Percentiles rank a stretch among this genome's conserved stretches.
phyloP scores from a whole-genome alignment of 2,113 vertebrate species.

The Recurvirostra avosetta region DNA sequence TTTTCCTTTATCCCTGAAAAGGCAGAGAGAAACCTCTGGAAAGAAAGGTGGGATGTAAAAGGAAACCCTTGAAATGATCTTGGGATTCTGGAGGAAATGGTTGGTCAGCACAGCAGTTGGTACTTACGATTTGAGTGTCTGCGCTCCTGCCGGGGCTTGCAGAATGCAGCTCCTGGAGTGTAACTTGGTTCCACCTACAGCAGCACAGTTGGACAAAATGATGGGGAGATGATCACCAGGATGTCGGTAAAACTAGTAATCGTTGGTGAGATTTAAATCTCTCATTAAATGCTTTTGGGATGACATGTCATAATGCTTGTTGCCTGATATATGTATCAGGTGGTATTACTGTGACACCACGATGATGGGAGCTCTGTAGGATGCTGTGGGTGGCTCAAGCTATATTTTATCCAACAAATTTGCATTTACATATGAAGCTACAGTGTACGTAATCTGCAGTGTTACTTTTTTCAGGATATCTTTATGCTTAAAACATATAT shows the following conservation, averaged over 20 bases:
- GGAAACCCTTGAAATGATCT: neutral
- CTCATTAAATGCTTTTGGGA: neutral
- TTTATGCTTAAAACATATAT: neutral
- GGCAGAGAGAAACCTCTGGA: neutral
- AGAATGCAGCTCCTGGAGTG: neutral
- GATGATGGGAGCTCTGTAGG: rapidly evolving
- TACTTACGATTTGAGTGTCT: neutral
- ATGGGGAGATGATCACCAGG: neutral
- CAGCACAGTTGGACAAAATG: rapidly evolving
- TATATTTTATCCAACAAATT: neutral
- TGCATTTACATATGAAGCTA: neutral
- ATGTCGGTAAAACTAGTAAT: neutral
- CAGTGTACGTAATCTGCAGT: rapidly evolving
- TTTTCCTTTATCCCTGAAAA: neutral
- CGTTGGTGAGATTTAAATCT: rapidly evolving
- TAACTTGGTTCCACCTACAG: neutral
- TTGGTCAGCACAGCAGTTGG: neutral
- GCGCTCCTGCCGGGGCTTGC: neutral
- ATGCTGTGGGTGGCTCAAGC: neutral
- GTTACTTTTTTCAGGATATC: neutral
- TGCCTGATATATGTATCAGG: rapidly evolving
- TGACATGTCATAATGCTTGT: rapidly evolving
- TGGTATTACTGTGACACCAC: neutral
- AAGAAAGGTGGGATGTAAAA: neutral
- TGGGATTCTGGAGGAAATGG: neutral